Evolutionary conservation across 1,140 invertebrate species (phyloP).

Genomic region (Maniola jurtina): DNA sequence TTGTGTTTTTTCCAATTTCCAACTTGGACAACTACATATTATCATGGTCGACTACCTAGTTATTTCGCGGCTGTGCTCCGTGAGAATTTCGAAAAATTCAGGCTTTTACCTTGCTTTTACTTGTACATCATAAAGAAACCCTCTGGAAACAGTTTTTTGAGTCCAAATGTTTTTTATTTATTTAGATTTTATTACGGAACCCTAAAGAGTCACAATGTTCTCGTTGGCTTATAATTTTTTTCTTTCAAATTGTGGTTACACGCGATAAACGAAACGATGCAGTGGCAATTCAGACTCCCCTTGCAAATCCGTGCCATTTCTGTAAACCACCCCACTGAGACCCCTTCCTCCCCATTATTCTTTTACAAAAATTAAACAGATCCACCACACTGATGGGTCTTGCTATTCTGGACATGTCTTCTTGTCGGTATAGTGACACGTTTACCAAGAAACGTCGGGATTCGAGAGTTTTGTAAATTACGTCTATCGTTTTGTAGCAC

Average conservation of each 20-base stretch:
- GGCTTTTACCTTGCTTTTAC: too few species aligned
- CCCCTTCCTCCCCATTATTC: slow-evolving; percentile 14
- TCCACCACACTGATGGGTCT: not conserved
- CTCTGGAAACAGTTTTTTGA: too few species aligned
- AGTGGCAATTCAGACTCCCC: slow-evolving; percentile 16
- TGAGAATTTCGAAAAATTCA: too few species aligned
- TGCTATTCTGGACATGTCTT: not conserved
- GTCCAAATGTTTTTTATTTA: too few species aligned
- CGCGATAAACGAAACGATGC: slow-evolving; percentile 13
- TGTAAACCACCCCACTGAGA: slow-evolving; percentile 1
- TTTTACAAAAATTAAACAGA: slow-evolving; percentile 6
- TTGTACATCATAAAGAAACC: too few species aligned
- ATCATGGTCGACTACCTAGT: too few species aligned
- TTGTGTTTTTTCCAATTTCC: too few species aligned
- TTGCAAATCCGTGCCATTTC: slow-evolving; percentile 11
- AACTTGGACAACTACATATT: too few species aligned
- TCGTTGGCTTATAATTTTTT: not conserved
- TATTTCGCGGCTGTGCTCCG: too few species aligned
- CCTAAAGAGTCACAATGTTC: not conserved
- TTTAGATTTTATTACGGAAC: not conserved
- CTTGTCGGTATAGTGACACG: slow-evolving; percentile 1
- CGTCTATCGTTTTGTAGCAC: slow-evolving; percentile 1
- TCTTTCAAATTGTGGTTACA: not conserved
- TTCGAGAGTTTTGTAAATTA: slow-evolving; percentile 7
- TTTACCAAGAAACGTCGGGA: slow-evolving; percentile 4